These are phyloP conservation scores for Chrosomus eos DNA, from an alignment of 2,797 vertebrate species.

Conservation along the genomic window DNA sequence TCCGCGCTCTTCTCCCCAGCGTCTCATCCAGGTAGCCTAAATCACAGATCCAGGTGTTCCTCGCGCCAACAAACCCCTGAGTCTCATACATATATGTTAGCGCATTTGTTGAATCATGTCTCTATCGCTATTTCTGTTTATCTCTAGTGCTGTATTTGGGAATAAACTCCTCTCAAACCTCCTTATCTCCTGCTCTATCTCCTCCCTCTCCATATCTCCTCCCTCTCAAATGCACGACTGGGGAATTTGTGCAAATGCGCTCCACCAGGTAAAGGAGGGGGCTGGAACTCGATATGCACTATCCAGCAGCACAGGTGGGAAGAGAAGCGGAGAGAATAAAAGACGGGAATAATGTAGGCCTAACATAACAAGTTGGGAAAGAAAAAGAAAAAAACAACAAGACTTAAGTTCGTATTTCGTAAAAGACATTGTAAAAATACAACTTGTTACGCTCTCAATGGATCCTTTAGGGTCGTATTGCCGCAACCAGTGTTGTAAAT, in stretches of 20 bases:
- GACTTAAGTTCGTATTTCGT: not conserved
- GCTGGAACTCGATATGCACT: conserved; percentile 34
- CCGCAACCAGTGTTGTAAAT: too few relatives aligned
- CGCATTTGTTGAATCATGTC: not conserved
- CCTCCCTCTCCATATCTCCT: conserved; percentile 21
- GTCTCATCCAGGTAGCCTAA: conserved; percentile 21
- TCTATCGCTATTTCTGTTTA: not conserved
- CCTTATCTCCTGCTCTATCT: not conserved
- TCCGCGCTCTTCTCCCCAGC: conserved; percentile 26
- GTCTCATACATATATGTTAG: not conserved
- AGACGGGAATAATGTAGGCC: not conserved
- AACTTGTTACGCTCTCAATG: too few relatives aligned
- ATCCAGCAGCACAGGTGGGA: conserved; percentile 14
- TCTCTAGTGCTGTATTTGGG: not conserved
- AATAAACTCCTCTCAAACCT: conserved; percentile 7
- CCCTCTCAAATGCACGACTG: not conserved
- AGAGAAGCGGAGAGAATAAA: conserved; percentile 24
- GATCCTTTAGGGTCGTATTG: not conserved
- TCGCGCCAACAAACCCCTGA: not conserved
- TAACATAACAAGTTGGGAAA: not conserved
- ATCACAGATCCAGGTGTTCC: conserved; percentile 28
- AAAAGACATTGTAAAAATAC: not conserved
- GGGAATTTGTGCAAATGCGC: conserved; percentile 37
- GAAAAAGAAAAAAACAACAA: not conserved
- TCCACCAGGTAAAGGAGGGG: conserved; percentile 5